phyloP scores from a whole-genome alignment of 2,888 invertebrate genomes.

The Andrena flavipes region DNA sequence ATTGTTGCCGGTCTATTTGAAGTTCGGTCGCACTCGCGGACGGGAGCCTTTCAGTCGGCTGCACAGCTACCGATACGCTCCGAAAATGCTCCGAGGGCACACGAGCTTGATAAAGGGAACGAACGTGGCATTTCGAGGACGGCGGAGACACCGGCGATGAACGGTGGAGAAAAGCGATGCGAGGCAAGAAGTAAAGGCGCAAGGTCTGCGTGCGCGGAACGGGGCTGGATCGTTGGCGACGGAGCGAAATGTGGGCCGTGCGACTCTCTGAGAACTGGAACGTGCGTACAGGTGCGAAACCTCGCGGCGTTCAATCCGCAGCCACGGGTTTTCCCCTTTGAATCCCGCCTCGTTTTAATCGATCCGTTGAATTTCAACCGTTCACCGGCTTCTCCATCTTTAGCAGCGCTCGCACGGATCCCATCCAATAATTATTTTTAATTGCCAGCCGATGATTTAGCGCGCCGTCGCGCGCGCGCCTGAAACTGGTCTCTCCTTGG shows the following conservation, averaged over 20 bases:
- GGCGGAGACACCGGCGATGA: not conserved
- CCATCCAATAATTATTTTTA: slow-evolving; percentile 40
- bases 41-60: no score
- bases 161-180: slow-evolving; percentile 13
- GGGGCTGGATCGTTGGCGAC: slow-evolving; percentile 41
- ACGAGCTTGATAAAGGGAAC: no score
- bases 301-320: slow-evolving; percentile 56
- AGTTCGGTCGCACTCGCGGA: no score
- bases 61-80: no score
- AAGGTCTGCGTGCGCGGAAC: slow-evolving; percentile 32
- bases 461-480: not conserved
- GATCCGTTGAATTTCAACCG: slow-evolving; percentile 45
- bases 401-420: slow-evolving; percentile 13
- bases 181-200: slow-evolving; percentile 41
- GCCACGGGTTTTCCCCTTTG: slow-evolving; percentile 45
- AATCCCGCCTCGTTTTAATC: slow-evolving; percentile 46
- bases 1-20: no score
- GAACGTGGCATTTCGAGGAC: not conserved
- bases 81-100: no score
- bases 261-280: slow-evolving; percentile 74
- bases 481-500: not conserved
- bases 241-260: slow-evolving; percentile 72
- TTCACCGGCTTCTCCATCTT: slow-evolving; percentile 29
- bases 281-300: slow-evolving; percentile 73
- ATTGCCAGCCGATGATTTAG: slow-evolving; percentile 33